Evolutionary conservation across 2,113 vertebrate species (phyloP), one percentile per base, ranked within the genome.

Genomic region (Triplophysa siluroides): DNA sequence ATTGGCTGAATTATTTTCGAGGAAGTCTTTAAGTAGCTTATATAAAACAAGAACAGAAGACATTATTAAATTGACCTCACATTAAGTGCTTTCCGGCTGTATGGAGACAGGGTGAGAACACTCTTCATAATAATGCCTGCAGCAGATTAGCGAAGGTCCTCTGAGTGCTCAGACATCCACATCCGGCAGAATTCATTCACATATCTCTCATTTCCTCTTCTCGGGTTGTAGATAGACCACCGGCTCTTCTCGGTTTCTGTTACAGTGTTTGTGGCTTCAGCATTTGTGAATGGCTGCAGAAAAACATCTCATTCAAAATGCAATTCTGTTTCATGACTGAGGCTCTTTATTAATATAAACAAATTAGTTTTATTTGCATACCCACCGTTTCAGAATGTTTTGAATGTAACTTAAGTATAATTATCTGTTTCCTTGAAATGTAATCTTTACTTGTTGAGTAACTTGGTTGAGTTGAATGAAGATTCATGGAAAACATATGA

Each of bases 181-280:
- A 81, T 76, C 81, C 78, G 78, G 72, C 65, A 56, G 50, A 41
- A 29, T 78, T 86, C 78, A 84, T 81, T 83, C 78, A 78, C 70
- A 78, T 71, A 80, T 62, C 69, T 84, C 74, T 85, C 70, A 76
- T 79, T 83, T 86, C 83, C 83, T 81, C 83, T 54, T 79, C 79
- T 85, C 69, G 68, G 74, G 79, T 85, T 63, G 82, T 69, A 63
- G 18, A 80, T 50, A 76, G 73, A 76, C 72, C 71, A 38, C 60
- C 4, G 50, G 1, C 14, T 74, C 43, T 67, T 58, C 63, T 78
- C 26, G 54, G 61, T 83, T 82, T 86, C 67, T 68, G 69, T 79
- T 84, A 68, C 60, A 76, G 50, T 76, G 65, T 72, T 71, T 73
- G 72, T 62, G 70, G 73, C 60, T 47, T 43, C 38, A 65, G 63